Conservation (phyloP, 2,113 vertebrate species). For the Todiramphus chloris region DNA sequence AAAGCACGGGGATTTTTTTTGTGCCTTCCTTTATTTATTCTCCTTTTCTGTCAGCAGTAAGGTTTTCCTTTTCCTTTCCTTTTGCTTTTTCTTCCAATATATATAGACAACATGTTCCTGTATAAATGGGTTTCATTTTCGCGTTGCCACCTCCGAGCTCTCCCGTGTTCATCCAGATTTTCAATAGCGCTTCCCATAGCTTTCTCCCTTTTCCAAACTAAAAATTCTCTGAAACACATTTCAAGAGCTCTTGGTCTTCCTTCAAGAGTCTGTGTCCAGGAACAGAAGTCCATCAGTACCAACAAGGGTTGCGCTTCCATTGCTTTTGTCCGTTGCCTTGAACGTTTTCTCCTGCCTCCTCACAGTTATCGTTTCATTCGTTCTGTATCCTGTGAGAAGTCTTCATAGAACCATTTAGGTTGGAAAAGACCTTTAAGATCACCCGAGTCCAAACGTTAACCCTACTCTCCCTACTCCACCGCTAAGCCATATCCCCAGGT, state of each 20-base stretch:
- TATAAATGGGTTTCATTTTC: background rate
- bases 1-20: background rate
- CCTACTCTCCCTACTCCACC: too few relatives aligned
- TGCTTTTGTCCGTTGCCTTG: background rate
- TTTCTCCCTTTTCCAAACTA: background rate
- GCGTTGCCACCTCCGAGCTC: background rate
- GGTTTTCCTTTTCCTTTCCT: background rate
- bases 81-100: background rate
- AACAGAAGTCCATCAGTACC: background rate
- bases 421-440: too few relatives aligned
- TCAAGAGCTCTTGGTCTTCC: background rate
- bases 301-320: background rate
- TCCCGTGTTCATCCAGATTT: background rate
- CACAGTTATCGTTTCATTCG: background rate
- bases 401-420: too few relatives aligned
- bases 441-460: too few relatives aligned
- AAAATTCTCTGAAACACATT: background rate
- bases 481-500: too few relatives aligned
- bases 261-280: background rate
- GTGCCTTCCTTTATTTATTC: background rate
- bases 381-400: background rate
- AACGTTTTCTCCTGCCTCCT: background rate
- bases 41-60: background rate
- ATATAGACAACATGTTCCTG: background rate
- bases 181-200: background rate